Conservation (phyloP, 2,888 invertebrate genomes). For the Epistrophe grossulariae region DNA sequence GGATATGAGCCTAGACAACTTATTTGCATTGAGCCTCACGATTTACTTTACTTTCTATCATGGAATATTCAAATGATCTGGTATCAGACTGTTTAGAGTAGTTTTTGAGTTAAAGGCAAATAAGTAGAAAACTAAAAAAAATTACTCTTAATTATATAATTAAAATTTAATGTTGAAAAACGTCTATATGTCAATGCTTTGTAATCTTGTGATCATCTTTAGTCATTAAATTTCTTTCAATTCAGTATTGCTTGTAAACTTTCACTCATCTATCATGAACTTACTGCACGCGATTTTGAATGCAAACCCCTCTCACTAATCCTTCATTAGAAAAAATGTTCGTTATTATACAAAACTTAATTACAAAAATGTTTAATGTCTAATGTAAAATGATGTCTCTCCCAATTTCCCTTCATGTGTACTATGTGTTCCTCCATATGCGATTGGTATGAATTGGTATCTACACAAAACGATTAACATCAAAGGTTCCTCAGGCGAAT, state of each 20-base stretch:
- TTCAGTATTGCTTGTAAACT: background rate
- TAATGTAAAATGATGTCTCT: constrained; percentile 66
- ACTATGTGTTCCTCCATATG: constrained; percentile 53
- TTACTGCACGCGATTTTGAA: constrained; percentile 48
- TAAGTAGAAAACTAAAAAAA: too few species aligned
- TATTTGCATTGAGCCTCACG: too few species aligned
- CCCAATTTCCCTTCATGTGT: constrained; percentile 61
- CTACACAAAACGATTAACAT: constrained; percentile 13
- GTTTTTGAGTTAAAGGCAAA: too few species aligned
- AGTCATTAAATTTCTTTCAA: background rate
- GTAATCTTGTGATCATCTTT: background rate
- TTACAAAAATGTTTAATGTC: constrained; percentile 55
- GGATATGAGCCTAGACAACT: too few species aligned
- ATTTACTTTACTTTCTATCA: too few species aligned
- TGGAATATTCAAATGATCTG: too few species aligned
- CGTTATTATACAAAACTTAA: constrained; percentile 24
- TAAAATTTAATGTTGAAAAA: background rate
- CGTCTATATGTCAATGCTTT: background rate
- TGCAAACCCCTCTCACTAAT: constrained; percentile 41
- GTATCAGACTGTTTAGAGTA: too few species aligned
- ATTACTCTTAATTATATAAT: background rate
- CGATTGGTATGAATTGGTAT: constrained; percentile 17
- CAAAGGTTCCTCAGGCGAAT: constrained; percentile 51
- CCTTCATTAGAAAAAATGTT: constrained; percentile 42
- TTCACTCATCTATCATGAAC: constrained; percentile 8